These are phyloP conservation scores for Columba janthina DNA, from an alignment of 2,113 vertebrate genomes.

Conservation along the genomic window DNA sequence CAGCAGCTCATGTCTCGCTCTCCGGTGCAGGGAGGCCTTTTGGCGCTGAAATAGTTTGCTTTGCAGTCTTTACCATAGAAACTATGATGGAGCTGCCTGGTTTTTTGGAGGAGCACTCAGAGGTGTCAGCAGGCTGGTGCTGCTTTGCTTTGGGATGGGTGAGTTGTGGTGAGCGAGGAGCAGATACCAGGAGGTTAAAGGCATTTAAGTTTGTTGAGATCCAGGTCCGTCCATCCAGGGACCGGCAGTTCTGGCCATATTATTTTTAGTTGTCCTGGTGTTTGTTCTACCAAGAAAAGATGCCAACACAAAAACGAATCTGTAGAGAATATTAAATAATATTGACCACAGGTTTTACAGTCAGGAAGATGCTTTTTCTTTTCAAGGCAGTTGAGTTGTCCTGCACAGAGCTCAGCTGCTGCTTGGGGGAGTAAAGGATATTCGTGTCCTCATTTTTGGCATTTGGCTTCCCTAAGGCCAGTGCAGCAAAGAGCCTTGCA, in stretches of 20 bases:
- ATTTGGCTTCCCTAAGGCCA: rapidly evolving
- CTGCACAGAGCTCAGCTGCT: rapidly evolving
- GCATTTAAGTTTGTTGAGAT: not conserved
- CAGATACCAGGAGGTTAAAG: not conserved
- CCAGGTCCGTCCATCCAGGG: not conserved
- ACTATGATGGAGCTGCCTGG: not conserved
- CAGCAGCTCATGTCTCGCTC: too few species aligned
- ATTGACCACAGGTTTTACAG: not conserved
- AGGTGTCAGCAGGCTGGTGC: not conserved
- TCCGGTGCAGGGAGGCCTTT: not conserved
- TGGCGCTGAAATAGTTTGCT: not conserved
- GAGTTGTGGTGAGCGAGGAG: not conserved
- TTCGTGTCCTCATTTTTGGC: rapidly evolving
- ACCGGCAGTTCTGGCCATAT: not conserved
- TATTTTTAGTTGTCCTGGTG: not conserved
- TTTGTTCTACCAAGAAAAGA: not conserved
- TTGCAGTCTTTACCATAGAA: not conserved
- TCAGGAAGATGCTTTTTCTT: not conserved
- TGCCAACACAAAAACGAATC: not conserved
- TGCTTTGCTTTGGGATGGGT: not conserved
- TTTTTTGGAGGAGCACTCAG: not conserved
- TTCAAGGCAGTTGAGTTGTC: not conserved
- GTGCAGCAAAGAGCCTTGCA: not conserved
- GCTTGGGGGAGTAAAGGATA: rapidly evolving
- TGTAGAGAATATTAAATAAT: not conserved